phyloP scores from a whole-genome alignment of 2,113 vertebrate species.

The Narcine bancroftii region DNA sequence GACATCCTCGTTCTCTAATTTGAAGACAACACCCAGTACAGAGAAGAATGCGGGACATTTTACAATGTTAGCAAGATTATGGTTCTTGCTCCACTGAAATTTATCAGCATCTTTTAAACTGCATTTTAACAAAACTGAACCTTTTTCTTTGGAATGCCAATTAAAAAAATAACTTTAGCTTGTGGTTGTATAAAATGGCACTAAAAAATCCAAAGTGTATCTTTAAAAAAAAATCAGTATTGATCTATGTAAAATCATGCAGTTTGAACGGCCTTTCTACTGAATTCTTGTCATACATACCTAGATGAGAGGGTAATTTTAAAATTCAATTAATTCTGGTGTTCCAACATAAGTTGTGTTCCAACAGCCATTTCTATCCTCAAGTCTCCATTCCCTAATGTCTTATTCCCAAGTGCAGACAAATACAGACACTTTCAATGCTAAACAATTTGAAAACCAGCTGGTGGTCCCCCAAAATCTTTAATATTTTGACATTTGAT shows the following conservation, averaged over 20 bases:
- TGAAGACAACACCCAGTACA: neutral
- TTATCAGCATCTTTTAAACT: neutral
- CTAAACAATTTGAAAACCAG: neutral
- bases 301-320: neutral
- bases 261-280: neutral
- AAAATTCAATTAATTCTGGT: neutral
- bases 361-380: neutral
- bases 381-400: neutral
- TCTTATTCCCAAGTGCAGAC: neutral
- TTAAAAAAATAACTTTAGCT: neutral
- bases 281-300: neutral
- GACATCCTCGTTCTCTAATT: neutral
- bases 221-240: neutral
- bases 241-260: neutral
- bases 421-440: neutral
- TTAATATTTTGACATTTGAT: neutral
- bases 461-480: too few species aligned
- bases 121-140: neutral
- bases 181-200: neutral
- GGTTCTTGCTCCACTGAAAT: neutral
- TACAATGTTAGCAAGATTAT: neutral
- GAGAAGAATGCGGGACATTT: neutral
- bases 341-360: neutral
- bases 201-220: neutral
- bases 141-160: neutral